Percentiles rank a stretch among this genome's conserved stretches.
phyloP scores from a whole-genome alignment of 2,888 invertebrate species.

The Watsonalla binaria region DNA sequence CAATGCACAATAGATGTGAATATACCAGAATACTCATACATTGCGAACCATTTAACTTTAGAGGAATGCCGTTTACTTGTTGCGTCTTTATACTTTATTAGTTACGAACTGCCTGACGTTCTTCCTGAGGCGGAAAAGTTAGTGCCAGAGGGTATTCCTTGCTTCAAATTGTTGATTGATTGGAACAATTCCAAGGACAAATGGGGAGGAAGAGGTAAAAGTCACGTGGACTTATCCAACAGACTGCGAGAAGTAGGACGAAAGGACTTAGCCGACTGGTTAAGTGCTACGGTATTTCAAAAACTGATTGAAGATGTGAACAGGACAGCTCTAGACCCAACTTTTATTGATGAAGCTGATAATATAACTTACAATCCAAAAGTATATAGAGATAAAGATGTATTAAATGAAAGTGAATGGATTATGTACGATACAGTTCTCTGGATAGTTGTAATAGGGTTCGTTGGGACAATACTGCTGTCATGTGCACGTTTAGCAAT shows the following conservation, averaged over 20 bases:
- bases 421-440: conserved; percentile 9
- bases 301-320: conserved; percentile 72
- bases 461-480: conserved; percentile 22
- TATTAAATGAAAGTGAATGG: conserved; percentile 27
- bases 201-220: conserved; percentile 75
- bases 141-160: conserved; percentile 71
- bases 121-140: conserved; percentile 44
- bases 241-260: conserved; percentile 79
- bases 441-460: conserved; percentile 32
- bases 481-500: conserved; percentile 21
- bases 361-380: conserved; percentile 15
- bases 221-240: conserved; percentile 74
- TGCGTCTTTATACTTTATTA: conserved; percentile 74
- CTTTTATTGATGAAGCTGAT: conserved; percentile 13
- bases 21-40: conserved; percentile 50
- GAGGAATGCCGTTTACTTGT: conserved; percentile 79
- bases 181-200: conserved; percentile 69
- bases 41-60: conserved; percentile 76
- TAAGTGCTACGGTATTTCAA: conserved; percentile 77
- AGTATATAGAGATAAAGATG: conserved; percentile 19
- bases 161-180: conserved; percentile 75
- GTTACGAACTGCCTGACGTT: conserved; percentile 36
- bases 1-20: conserved; percentile 49
- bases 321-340: conserved; percentile 34
- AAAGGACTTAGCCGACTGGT: conserved; percentile 79